phyloP scores from a whole-genome alignment of 2,888 invertebrate species.

The Aethes cnicana region DNA sequence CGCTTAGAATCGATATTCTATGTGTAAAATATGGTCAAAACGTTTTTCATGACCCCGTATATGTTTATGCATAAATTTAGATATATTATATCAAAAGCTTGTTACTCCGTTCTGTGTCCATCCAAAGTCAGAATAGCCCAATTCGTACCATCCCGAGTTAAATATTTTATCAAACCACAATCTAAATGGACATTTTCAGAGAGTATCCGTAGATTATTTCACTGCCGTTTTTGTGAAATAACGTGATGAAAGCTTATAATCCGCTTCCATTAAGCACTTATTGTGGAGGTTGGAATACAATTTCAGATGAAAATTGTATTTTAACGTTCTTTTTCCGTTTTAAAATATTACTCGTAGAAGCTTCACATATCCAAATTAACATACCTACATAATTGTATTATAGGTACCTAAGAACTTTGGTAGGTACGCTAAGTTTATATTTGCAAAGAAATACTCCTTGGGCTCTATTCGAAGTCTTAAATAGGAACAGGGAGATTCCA shows the following conservation, averaged over 20 bases:
- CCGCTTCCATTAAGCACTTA: constrained; percentile 59
- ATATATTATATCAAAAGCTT: background rate
- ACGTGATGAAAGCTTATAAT: constrained; percentile 60
- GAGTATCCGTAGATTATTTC: constrained; percentile 49
- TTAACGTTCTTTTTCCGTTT: background rate
- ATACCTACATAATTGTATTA: too few relatives aligned
- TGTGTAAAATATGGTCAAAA: too few relatives aligned
- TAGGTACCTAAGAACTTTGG: too few relatives aligned
- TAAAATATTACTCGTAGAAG: background rate
- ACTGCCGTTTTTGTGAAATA: constrained; percentile 54
- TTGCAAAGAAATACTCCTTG: too few relatives aligned
- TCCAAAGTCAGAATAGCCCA: constrained; percentile 9
- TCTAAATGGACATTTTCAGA: constrained; percentile 52
- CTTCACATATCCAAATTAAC: too few relatives aligned
- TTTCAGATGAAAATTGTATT: constrained; percentile 7
- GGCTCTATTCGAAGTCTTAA: too few relatives aligned
- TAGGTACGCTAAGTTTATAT: too few relatives aligned
- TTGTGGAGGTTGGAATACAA: constrained; percentile 43
- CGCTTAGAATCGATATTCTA: too few relatives aligned
- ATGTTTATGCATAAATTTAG: too few relatives aligned
- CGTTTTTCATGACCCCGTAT: too few relatives aligned
- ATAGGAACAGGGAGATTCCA: too few relatives aligned
- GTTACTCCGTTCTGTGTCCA: constrained; percentile 8
- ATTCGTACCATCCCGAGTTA: constrained; percentile 30
- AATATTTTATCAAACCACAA: constrained; percentile 43